A percentile compares a stretch with the other conserved stretches of the same genome.
These are phyloP conservation scores for Unio pictorum DNA, from an alignment of 2,888 invertebrate genomes.

Conservation along the genomic window DNA sequence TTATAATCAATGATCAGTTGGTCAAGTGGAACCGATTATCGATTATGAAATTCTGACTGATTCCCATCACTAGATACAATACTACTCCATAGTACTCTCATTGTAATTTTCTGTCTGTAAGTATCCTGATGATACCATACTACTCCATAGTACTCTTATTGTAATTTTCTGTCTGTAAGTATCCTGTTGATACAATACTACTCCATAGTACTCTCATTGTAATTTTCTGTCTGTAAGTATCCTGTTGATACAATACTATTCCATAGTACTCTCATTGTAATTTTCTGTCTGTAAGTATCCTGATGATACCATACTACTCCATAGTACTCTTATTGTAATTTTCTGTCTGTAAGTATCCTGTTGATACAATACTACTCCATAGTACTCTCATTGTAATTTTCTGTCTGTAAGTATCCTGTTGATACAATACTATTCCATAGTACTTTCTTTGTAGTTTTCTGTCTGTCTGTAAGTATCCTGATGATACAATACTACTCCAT, in stretches of 20 bases:
- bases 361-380: too few relatives aligned
- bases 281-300: conserved; percentile 86
- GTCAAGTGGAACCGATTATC: too few relatives aligned
- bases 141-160: too few relatives aligned
- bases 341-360: conserved; percentile 82
- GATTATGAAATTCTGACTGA: too few relatives aligned
- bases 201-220: too few relatives aligned
- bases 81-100: too few relatives aligned
- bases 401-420: conserved; percentile 80
- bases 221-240: conserved; percentile 80
- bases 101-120: conserved; percentile 87
- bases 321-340: conserved; percentile 74
- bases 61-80: too few relatives aligned
- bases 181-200: background rate
- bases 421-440: too few relatives aligned
- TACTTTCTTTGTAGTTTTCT: conserved; percentile 71
- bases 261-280: conserved; percentile 63
- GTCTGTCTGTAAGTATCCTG: conserved; percentile 80
- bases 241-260: background rate
- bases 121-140: conserved; percentile 54
- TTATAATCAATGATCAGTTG: too few relatives aligned
- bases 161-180: conserved; percentile 88
- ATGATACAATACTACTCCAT: too few relatives aligned
- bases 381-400: conserved; percentile 18
- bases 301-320: background rate